Conservation (phyloP, 2,113 vertebrate genomes). For the Eulacestoma nigropectus region DNA sequence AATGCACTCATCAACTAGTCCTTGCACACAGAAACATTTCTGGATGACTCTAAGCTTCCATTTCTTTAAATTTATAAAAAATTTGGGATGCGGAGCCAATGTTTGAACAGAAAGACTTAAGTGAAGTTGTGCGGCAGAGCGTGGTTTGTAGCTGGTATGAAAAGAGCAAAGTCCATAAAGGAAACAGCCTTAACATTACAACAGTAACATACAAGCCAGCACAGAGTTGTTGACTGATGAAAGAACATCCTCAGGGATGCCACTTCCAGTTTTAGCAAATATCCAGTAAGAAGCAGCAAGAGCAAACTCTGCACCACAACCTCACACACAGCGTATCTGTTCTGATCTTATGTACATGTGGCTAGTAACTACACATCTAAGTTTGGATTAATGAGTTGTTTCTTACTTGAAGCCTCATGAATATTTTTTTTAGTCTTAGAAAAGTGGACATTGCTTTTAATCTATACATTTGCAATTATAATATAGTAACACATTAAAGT, state of each 20-base stretch:
- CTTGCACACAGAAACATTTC: neutral
- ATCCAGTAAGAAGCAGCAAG: neutral
- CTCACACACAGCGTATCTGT: neutral
- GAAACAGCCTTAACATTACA: neutral
- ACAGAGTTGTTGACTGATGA: neutral
- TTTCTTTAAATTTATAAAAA: neutral
- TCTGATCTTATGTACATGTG: neutral
- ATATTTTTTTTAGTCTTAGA: neutral
- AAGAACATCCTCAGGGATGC: neutral
- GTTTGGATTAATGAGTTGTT: neutral
- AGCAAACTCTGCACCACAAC: neutral
- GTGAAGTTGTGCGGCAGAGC: neutral
- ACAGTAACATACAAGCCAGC: neutral
- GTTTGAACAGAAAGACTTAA: neutral
- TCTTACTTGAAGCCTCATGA: neutral
- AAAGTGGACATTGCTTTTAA: neutral
- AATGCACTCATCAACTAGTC: neutral
- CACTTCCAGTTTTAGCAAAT: neutral
- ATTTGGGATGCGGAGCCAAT: accelerated
- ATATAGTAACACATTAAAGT: neutral
- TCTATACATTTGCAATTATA: neutral
- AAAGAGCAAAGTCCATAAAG: neutral
- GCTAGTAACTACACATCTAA: neutral
- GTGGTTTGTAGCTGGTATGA: neutral
- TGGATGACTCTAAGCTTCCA: neutral